These are phyloP conservation scores for Maccullochella peelii DNA, from an alignment of 2,113 vertebrate genomes.

Conservation along the genomic window DNA sequence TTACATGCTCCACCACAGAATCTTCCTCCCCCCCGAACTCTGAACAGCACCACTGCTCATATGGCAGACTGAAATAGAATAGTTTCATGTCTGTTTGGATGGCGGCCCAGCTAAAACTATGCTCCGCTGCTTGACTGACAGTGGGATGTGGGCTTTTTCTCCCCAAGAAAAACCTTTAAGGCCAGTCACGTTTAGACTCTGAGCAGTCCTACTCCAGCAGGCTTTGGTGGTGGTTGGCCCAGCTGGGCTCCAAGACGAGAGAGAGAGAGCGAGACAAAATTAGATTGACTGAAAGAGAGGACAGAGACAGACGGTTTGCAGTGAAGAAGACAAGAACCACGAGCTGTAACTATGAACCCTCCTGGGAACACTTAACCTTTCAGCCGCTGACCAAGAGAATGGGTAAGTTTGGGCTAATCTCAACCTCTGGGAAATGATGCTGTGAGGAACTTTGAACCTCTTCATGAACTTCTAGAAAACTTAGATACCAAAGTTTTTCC, in stretches of 20 bases:
- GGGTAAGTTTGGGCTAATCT: slow-evolving; percentile 70
- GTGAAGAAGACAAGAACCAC: slow-evolving; percentile 31
- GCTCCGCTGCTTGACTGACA: slow-evolving; percentile 87
- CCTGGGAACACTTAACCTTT: slow-evolving; percentile 65
- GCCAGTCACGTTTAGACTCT: slow-evolving; percentile 79
- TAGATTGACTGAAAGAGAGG: slow-evolving; percentile 33
- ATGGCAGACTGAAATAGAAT: slow-evolving; percentile 92
- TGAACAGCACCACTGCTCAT: slow-evolving; percentile 81
- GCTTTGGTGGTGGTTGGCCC: slow-evolving; percentile 61
- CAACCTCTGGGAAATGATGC: slow-evolving; percentile 13
- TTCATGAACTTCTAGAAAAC: slow-evolving; percentile 8
- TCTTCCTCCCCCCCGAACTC: slow-evolving; percentile 52
- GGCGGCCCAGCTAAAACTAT: slow-evolving; percentile 88
- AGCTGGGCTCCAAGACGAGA: slow-evolving; percentile 46
- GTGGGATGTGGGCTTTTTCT: slow-evolving; percentile 85
- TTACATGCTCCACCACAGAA: slow-evolving; percentile 87
- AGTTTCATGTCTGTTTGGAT: slow-evolving; percentile 91
- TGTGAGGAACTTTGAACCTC: neutral
- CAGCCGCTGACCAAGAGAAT: slow-evolving; percentile 25
- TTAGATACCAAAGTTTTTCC: neutral
- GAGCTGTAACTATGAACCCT: slow-evolving; percentile 60
- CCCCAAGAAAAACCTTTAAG: slow-evolving; percentile 77
- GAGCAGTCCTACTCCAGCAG: slow-evolving; percentile 71
- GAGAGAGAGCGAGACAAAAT: slow-evolving; percentile 27
- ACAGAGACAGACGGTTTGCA: slow-evolving; percentile 23